phyloP scores from a whole-genome alignment of 2,888 invertebrate genomes.

The Thymelicus sylvestris region DNA sequence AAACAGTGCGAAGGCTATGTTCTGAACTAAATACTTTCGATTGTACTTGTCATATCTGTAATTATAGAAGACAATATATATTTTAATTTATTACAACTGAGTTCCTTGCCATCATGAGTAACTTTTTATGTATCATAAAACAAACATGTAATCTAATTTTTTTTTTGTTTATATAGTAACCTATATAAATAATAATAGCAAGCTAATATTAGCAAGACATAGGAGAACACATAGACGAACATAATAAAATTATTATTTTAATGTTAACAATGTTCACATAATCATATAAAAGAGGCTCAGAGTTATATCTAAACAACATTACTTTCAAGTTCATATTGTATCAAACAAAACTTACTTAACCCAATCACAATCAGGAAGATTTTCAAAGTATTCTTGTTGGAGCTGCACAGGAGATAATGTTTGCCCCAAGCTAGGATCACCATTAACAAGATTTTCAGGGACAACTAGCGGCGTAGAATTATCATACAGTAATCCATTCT shows the following conservation, averaged over 20 bases:
- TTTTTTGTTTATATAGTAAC: too few species aligned
- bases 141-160: too few species aligned
- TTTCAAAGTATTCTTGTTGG: conserved; percentile 85
- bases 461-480: conserved; percentile 15
- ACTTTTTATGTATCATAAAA: too few species aligned
- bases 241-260: too few species aligned
- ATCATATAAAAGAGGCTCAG: too few species aligned
- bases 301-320: too few species aligned
- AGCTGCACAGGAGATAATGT: conserved; percentile 67
- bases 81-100: too few species aligned
- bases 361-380: conserved; percentile 83
- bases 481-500: conserved; percentile 6
- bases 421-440: conserved; percentile 10
- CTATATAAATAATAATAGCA: too few species aligned
- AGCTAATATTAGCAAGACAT: too few species aligned
- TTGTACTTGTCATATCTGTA: conserved; percentile 80
- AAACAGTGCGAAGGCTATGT: conserved; percentile 84
- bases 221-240: too few species aligned
- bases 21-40: conserved; percentile 77
- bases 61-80: conserved; percentile 35
- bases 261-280: too few species aligned
- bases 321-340: background rate
- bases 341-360: conserved; percentile 66
- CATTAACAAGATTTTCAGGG: conserved; percentile 22
- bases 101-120: too few species aligned